Percentiles rank a stretch among this genome's conserved stretches.
Evolutionary conservation across 2,888 invertebrate genomes (phyloP).

Genomic region (Acronicta aceris): DNA sequence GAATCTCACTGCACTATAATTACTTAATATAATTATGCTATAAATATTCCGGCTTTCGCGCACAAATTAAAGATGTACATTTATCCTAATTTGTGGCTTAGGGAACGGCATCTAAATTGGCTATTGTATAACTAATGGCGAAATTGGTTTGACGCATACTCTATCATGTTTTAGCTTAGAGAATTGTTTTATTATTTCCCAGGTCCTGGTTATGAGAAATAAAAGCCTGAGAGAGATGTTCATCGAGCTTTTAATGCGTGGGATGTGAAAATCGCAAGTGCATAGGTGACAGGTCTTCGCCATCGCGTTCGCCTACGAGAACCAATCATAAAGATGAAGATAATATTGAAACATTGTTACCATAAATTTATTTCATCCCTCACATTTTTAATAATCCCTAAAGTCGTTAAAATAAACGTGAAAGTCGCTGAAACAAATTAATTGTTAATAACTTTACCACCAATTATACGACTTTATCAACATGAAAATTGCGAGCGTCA

Average conservation of each 20-base stretch:
- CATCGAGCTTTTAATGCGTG: slow-evolving; percentile 41
- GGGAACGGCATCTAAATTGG: slow-evolving; percentile 50
- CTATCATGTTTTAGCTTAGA: slow-evolving; percentile 28
- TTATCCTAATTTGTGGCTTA: slow-evolving; percentile 61
- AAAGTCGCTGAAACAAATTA: slow-evolving; percentile 37
- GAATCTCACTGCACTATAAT: slow-evolving; percentile 73
- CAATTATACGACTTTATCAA: slow-evolving; percentile 40
- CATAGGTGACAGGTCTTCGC: slow-evolving; percentile 34
- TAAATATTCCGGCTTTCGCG: slow-evolving; percentile 71
- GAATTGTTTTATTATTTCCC: slow-evolving; percentile 36
- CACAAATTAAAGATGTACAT: slow-evolving; percentile 64
- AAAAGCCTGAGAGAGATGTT: slow-evolving; percentile 33
- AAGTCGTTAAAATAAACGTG: slow-evolving; percentile 18
- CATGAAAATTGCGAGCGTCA: slow-evolving; percentile 53
- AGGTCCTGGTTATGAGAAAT: slow-evolving; percentile 27
- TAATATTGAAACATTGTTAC: slow-evolving; percentile 27
- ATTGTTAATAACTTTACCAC: slow-evolving; percentile 43
- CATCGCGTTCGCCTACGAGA: slow-evolving; percentile 28
- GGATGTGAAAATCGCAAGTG: slow-evolving; percentile 40
- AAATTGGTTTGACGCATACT: slow-evolving; percentile 36
- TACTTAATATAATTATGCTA: slow-evolving; percentile 80
- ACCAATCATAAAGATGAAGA: slow-evolving; percentile 40
- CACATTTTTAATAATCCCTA: slow-evolving; percentile 11
- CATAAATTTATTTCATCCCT: slow-evolving; percentile 17
- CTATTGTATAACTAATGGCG: slow-evolving; percentile 37